phyloP scores from a whole-genome alignment of 92 coral and sea anemone species.

The Porites cylindrica region DNA sequence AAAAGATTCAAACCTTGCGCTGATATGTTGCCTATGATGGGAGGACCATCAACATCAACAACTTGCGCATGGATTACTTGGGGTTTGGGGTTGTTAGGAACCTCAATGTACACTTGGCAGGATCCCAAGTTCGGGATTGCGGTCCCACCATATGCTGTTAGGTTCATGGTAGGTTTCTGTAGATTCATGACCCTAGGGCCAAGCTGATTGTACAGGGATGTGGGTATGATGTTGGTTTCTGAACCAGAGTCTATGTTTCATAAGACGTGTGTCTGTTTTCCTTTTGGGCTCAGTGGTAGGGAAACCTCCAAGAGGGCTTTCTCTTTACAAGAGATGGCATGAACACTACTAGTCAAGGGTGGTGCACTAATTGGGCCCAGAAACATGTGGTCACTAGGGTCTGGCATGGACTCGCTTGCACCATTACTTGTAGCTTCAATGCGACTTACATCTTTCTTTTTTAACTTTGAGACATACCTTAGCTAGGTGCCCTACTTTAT shows the following conservation, averaged over 20 bases:
- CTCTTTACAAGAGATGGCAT: conserved; percentile 34
- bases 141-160: conserved; percentile 61
- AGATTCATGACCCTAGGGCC: conserved; percentile 20
- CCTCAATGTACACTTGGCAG: conserved; percentile 56
- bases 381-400: conserved; percentile 1
- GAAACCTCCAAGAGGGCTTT: conserved; percentile 45
- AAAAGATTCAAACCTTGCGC: conserved; percentile 63
- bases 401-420: not conserved
- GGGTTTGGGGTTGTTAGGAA: conserved; percentile 52
- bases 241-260: conserved; percentile 70
- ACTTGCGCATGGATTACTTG: conserved; percentile 48
- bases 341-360: conserved; percentile 35
- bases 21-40: conserved; percentile 62
- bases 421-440: conserved; percentile 31
- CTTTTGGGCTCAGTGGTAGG: conserved; percentile 26
- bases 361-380: conserved; percentile 51
- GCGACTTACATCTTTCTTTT: conserved; percentile 33
- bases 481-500: conserved; percentile 59
- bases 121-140: conserved; percentile 64
- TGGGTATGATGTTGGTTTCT: conserved; percentile 64
- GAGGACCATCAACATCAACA: conserved; percentile 59
- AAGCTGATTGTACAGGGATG: conserved; percentile 55
- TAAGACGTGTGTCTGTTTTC: conserved; percentile 21
- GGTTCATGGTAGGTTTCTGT: conserved; percentile 37
- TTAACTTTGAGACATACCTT: conserved; percentile 48